These are phyloP conservation scores for Sebastes minor DNA, from an alignment of 2,797 vertebrate genomes.

Conservation along the genomic window DNA sequence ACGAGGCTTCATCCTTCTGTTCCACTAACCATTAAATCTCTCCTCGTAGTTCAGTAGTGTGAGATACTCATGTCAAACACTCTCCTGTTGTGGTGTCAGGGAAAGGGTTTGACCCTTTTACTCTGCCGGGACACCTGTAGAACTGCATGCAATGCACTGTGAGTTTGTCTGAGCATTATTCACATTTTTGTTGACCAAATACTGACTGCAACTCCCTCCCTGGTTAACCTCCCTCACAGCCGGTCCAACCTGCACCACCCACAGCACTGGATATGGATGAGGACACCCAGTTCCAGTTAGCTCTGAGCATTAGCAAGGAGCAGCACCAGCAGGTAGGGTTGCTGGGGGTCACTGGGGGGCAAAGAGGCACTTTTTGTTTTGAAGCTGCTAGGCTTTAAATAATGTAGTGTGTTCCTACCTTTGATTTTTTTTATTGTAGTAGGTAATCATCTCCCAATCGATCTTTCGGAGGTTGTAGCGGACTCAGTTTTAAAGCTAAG, in stretches of 20 bases:
- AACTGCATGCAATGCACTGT: slow-evolving; percentile 47
- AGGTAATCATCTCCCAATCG: not conserved
- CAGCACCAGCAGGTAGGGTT: slow-evolving; percentile 92
- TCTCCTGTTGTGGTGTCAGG: slow-evolving; percentile 30
- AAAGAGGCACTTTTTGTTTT: not conserved
- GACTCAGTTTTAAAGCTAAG: too few species aligned
- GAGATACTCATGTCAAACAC: slow-evolving; percentile 6
- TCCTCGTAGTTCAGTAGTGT: slow-evolving; percentile 33
- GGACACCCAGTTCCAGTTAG: slow-evolving; percentile 93
- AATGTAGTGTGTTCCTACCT: not conserved
- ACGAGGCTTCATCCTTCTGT: slow-evolving; percentile 36
- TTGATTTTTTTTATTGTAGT: not conserved
- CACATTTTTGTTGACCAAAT: slow-evolving; percentile 1
- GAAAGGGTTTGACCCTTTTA: slow-evolving; percentile 17
- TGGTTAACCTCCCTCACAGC: slow-evolving; percentile 43
- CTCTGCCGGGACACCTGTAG: slow-evolving; percentile 15
- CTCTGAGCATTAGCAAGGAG: slow-evolving; percentile 92
- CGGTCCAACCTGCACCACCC: slow-evolving; percentile 45
- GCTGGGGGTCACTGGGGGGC: not conserved
- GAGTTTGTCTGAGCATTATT: slow-evolving; percentile 10
- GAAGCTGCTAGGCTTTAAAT: not conserved
- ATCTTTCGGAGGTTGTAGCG: too few species aligned
- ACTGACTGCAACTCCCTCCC: slow-evolving; percentile 9
- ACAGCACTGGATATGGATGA: slow-evolving; percentile 87
- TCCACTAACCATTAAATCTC: slow-evolving; percentile 65